A percentile compares a stretch with the other conserved stretches of the same genome.
Evolutionary conservation across 2,888 invertebrate genomes (phyloP).

Genomic region (Drosophila lutescens): DNA sequence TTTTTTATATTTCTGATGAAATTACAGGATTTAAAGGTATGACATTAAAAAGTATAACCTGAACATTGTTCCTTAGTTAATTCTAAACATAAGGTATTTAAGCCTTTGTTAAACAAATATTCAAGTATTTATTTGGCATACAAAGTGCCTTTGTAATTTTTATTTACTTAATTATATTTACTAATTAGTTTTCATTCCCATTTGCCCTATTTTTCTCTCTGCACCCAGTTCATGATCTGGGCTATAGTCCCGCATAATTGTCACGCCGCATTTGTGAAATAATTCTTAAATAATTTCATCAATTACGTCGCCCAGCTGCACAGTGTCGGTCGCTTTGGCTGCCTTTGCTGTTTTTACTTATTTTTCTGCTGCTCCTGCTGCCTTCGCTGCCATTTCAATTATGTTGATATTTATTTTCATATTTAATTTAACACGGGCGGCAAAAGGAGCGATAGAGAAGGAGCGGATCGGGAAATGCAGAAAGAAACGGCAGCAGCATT

Average conservation of each 20-base stretch:
- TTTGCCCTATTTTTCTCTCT: conserved; percentile 26
- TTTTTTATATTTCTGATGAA: too few species aligned
- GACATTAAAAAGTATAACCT: too few species aligned
- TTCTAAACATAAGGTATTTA: too few species aligned
- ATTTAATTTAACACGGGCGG: conserved; percentile 77
- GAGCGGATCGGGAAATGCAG: conserved; percentile 15
- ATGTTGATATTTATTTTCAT: conserved; percentile 81
- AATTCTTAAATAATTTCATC: conserved; percentile 80
- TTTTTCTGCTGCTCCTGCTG: conserved; percentile 12
- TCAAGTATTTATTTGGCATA: too few species aligned
- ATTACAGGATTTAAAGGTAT: too few species aligned
- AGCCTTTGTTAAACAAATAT: too few species aligned
- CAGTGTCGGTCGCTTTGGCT: conserved; percentile 21
- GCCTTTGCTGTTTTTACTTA: conserved; percentile 14
- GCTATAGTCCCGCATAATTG: conserved; percentile 66
- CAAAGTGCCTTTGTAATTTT: too few species aligned
- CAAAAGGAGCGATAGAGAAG: conserved; percentile 32
- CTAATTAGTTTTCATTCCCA: too few species aligned
- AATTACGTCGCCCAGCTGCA: conserved; percentile 66
- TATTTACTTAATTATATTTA: too few species aligned
- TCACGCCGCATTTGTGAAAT: conserved; percentile 75
- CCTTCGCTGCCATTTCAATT: conserved; percentile 72
- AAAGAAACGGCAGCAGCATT: conserved; percentile 44
- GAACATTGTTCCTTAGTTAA: too few species aligned
- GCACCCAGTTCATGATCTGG: conserved; percentile 38